Base-by-base conservation (phyloP, 2,113 vertebrate genomes). In the Morone chrysops region DNA sequence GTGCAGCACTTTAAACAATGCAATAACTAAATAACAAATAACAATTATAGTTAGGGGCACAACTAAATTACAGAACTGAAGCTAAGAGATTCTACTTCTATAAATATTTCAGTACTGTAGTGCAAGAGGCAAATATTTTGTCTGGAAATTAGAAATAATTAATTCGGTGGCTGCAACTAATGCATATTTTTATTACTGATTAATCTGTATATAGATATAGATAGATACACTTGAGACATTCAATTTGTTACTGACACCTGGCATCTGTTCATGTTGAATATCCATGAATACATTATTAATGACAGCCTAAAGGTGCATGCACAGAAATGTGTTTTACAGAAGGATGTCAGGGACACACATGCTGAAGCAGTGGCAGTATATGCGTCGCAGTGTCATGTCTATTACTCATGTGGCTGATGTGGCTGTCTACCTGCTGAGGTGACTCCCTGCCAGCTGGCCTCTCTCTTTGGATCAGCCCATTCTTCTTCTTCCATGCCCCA, bases 401-500 rank as follows among this genome's bases (percentile, higher is more conserved):
- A 79, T 86, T 66, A 67, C 56, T 87, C 62, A 77, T 73, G 65
- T 47, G 51, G 43, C 50, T 51, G 38, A 72, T 68, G 65, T 2
- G 17, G 48, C 60, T 82, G 77, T 90, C 67, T 92, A 95, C 94
- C 93, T 92, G 94, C 40, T 86, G 90, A 84, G 91, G 87, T 61
- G 95, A 92, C 91, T 96, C 95, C 72, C 92, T 89, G 76, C 95
- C 94, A 72, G 94, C 91, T 4, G 95, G 94, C 63, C 94, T 92
- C 81, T 93, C 94, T 88, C 93, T 92, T 50, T 90, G 90, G 84
- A 94, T 93, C 73, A 96, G 82, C 63, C 94, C 95, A 71, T 96
- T 96, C 78, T 84, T 95, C 87, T 90, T 95, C 89, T 90, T 94
- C 92, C 89, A 90, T 2, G 86, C 25, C 31, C 82, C 84, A 12